Conservation (phyloP, 2,797 vertebrate genomes). For the Eremophila alpestris region DNA sequence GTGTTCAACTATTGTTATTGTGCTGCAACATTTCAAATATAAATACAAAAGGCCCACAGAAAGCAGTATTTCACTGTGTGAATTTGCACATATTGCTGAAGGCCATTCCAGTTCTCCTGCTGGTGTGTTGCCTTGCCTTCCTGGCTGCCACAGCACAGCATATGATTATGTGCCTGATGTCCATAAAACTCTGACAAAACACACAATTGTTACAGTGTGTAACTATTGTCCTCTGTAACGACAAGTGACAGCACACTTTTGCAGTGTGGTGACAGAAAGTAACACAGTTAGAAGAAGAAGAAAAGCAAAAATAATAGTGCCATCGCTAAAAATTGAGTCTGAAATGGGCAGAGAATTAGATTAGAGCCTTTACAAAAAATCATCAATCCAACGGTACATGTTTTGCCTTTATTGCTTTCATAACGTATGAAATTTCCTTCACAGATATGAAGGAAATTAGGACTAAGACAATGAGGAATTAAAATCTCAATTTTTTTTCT, state of each 20-base stretch:
- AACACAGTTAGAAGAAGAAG: neutral
- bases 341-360: neutral
- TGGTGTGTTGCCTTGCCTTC: neutral
- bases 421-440: too few species aligned
- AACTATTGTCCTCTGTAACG: neutral
- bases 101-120: neutral
- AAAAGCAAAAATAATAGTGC: neutral
- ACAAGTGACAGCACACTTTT: neutral
- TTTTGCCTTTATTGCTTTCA: neutral
- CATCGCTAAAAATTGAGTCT: neutral
- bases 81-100: constrained; percentile 16
- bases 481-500: neutral
- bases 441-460: neutral
- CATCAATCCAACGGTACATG: neutral
- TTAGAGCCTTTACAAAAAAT: neutral
- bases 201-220: neutral
- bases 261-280: neutral
- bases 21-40: constrained; percentile 57
- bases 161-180: neutral
- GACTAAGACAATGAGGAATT: neutral
- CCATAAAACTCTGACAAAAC: neutral
- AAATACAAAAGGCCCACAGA: constrained; percentile 53
- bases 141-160: neutral
- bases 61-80: constrained; percentile 49
- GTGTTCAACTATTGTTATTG: constrained; percentile 37